A percentile compares a stretch with the other conserved stretches of the same genome.
Evolutionary conservation across 2,797 vertebrate genomes (phyloP).

Genomic region (Cryptoprocta ferox): DNA sequence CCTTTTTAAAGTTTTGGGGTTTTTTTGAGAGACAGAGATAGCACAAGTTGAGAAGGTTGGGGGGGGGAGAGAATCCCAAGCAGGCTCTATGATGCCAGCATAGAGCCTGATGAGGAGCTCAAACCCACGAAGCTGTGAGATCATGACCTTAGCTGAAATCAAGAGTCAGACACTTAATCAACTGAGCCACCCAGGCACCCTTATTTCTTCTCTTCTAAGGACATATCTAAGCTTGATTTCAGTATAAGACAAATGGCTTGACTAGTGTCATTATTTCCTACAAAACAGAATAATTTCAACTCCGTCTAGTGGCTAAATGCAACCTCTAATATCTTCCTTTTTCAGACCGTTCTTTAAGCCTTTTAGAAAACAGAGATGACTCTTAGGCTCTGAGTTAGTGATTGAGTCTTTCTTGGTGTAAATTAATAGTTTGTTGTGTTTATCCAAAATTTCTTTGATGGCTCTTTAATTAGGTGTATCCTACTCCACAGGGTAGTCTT

Average conservation of each 20-base stretch:
- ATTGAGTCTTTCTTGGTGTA: neutral
- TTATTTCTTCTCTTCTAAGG: neutral
- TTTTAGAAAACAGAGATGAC: slow-evolving; percentile 31
- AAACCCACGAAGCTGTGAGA: too few relatives aligned
- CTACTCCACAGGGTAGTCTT: neutral
- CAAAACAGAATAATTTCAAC: neutral
- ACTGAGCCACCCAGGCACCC: too few relatives aligned
- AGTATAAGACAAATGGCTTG: neutral
- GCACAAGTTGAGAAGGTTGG: too few relatives aligned
- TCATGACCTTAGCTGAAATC: too few relatives aligned
- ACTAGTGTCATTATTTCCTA: slow-evolving; percentile 17
- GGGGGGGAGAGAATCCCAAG: too few relatives aligned
- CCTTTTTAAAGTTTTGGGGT: too few relatives aligned
- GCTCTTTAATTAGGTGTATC: slow-evolving; percentile 38
- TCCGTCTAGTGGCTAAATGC: neutral
- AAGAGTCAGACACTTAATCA: too few relatives aligned
- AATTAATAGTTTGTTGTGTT: slow-evolving; percentile 40
- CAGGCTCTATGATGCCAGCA: too few relatives aligned
- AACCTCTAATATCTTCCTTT: neutral
- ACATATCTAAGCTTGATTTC: neutral
- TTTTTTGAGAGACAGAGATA: too few relatives aligned
- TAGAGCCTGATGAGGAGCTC: too few relatives aligned
- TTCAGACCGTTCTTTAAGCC: slow-evolving; percentile 26
- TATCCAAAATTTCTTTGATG: neutral
- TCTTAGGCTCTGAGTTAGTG: neutral